A percentile compares a stretch with the other conserved stretches of the same genome.
Conservation (phyloP, 2,113 vertebrate genomes). For the Elanus axillaris region DNA sequence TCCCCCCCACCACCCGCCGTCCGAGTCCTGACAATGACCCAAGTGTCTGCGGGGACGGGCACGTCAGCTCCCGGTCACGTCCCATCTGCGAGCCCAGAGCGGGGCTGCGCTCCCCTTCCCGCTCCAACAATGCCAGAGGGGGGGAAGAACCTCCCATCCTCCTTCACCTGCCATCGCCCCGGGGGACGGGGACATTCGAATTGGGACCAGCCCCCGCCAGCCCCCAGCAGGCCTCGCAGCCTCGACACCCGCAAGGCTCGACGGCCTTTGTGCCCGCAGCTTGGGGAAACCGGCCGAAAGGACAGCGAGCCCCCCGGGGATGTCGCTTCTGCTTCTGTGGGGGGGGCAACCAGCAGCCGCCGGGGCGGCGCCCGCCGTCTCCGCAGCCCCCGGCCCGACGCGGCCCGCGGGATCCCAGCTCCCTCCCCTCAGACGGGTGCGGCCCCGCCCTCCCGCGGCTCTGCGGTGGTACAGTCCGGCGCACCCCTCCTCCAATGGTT, state of each 20-base stretch:
- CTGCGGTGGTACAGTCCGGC: neutral
- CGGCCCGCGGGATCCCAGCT: neutral
- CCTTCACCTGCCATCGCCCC: neutral
- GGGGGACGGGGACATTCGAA: neutral
- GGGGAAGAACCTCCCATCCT: neutral
- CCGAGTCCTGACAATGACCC: neutral
- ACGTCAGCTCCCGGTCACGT: neutral
- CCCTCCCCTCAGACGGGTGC: too few relatives aligned
- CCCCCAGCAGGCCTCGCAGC: neutral
- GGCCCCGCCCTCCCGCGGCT: neutral
- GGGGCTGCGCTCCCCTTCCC: neutral
- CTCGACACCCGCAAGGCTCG: neutral
- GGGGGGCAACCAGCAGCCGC: rapidly evolving
- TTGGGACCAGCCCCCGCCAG: neutral
- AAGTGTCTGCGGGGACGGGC: neutral
- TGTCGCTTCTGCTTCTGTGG: neutral
- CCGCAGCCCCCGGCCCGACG: too few relatives aligned
- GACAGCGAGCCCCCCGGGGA: too few relatives aligned
- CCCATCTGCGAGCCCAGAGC: neutral
- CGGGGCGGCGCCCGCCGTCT: neutral
- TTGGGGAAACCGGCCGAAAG: too few relatives aligned
- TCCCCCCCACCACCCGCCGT: neutral
- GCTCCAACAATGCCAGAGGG: neutral
- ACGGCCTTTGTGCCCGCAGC: neutral
- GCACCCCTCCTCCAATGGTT: neutral